Conservation (phyloP, 1,140 invertebrate genomes). For the Oryzaephilus surinamensis region DNA sequence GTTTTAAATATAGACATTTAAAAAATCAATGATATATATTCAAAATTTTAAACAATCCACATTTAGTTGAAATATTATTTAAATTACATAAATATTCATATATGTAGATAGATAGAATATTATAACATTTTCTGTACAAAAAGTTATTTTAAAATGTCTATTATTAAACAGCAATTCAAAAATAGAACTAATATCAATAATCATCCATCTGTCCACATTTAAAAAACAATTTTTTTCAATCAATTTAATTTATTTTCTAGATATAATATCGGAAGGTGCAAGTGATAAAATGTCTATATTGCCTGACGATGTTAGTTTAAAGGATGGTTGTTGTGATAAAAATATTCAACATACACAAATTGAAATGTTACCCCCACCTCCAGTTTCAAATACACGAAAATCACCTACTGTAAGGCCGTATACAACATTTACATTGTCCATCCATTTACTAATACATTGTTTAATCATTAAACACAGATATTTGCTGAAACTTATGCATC, state of each 20-base stretch:
- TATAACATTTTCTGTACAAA: no score
- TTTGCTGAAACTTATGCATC: conserved; percentile 41
- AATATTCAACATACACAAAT: conserved; percentile 45
- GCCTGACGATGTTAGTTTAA: conserved; percentile 26
- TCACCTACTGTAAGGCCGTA: conserved; percentile 52
- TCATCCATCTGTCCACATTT: neutral
- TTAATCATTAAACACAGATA: conserved; percentile 28
- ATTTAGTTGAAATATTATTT: no score
- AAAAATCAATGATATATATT: no score
- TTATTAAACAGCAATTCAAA: no score
- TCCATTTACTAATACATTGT: neutral
- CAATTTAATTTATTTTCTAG: conserved; percentile 14
- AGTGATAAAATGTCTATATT: conserved; percentile 31
- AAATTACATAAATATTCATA: no score
- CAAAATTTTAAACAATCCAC: no score
- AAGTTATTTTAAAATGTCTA: no score
- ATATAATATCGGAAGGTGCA: conserved; percentile 24
- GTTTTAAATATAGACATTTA: no score
- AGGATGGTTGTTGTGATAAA: conserved; percentile 19
- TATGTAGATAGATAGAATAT: no score
- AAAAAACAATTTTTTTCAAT: neutral
- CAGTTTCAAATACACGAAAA: conserved; percentile 44
- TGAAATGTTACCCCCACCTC: conserved; percentile 51
- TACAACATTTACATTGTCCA: conserved; percentile 9
- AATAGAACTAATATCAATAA: no score